A percentile compares a stretch with the other conserved stretches of the same genome.
phyloP scores from a whole-genome alignment of 2,888 invertebrate species.

The Pyralis farinalis region DNA sequence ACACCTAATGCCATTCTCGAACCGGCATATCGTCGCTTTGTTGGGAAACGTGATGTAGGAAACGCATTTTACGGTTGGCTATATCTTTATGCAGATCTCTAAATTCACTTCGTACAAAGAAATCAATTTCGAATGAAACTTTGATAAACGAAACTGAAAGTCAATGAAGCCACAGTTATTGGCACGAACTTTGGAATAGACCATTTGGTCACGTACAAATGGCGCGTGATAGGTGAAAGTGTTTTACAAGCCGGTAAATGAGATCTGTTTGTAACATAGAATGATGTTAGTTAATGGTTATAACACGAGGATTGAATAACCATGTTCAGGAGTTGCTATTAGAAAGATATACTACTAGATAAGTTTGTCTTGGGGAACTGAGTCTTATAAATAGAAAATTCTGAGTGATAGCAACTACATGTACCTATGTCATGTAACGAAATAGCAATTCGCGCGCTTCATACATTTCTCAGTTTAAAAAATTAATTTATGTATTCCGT shows the following conservation, averaged over 20 bases:
- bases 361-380: too few relatives aligned
- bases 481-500: too few relatives aligned
- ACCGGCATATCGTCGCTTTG: slow-evolving; percentile 20
- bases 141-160: slow-evolving; percentile 58
- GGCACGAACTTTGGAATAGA: slow-evolving; percentile 11
- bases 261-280: slow-evolving; percentile 6
- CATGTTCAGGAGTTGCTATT: too few relatives aligned
- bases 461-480: too few relatives aligned
- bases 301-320: slow-evolving; percentile 4
- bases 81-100: slow-evolving; percentile 29
- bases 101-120: slow-evolving; percentile 43
- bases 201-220: slow-evolving; percentile 31
- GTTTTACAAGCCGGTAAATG: slow-evolving; percentile 9
- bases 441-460: too few relatives aligned
- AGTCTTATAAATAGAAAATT: too few relatives aligned
- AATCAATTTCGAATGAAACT: slow-evolving; percentile 39
- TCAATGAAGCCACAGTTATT: slow-evolving; percentile 35
- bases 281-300: slow-evolving; percentile 5
- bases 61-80: slow-evolving; percentile 41
- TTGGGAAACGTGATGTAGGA: slow-evolving; percentile 50
- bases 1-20: slow-evolving; percentile 7
- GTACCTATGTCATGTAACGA: too few relatives aligned
- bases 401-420: too few relatives aligned
- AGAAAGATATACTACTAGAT: too few relatives aligned
- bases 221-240: slow-evolving; percentile 52